phyloP scores from a whole-genome alignment of 1,140 invertebrate genomes.

The Bradynema listronoti region DNA sequence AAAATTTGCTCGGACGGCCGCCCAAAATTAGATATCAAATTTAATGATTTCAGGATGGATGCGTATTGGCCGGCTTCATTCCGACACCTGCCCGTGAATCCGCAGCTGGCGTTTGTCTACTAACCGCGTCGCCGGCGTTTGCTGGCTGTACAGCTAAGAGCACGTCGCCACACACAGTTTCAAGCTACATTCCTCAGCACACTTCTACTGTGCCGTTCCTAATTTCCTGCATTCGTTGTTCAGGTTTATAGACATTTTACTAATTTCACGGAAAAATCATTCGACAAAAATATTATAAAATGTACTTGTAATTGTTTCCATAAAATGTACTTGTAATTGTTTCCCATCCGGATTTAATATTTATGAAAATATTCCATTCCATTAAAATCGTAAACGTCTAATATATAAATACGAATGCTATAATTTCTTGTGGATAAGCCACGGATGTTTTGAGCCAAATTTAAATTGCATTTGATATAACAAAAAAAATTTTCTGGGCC shows the following conservation, averaged over 20 bases:
- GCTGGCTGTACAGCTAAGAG: neutral
- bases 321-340: neutral
- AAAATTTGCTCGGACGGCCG: too few species aligned
- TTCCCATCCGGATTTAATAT: neutral
- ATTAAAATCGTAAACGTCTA: too few species aligned
- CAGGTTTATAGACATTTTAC: constrained; percentile 32
- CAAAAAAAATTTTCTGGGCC: too few species aligned
- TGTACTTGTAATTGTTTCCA: too few species aligned
- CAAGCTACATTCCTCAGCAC: constrained; percentile 46
- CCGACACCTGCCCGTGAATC: constrained; percentile 43
- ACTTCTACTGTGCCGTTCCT: constrained; percentile 54
- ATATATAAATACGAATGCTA: too few species aligned
- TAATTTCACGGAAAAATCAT: neutral
- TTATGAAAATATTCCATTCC: too few species aligned
- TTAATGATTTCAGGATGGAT: constrained; percentile 40
- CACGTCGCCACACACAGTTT: constrained; percentile 2
- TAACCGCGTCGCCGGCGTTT: constrained; percentile 40
- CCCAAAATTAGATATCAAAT: too few species aligned
- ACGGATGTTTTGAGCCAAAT: too few species aligned
- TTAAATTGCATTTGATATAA: too few species aligned
- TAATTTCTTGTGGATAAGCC: too few species aligned
- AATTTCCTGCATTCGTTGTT: constrained; percentile 54
- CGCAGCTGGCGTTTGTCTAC: constrained; percentile 48
- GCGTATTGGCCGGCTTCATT: constrained; percentile 53
- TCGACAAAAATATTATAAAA: too few species aligned